Percentiles rank a stretch among this genome's conserved stretches.
Conservation (phyloP, 1,140 invertebrate species). For the Leptinotarsa undecemlineata region DNA sequence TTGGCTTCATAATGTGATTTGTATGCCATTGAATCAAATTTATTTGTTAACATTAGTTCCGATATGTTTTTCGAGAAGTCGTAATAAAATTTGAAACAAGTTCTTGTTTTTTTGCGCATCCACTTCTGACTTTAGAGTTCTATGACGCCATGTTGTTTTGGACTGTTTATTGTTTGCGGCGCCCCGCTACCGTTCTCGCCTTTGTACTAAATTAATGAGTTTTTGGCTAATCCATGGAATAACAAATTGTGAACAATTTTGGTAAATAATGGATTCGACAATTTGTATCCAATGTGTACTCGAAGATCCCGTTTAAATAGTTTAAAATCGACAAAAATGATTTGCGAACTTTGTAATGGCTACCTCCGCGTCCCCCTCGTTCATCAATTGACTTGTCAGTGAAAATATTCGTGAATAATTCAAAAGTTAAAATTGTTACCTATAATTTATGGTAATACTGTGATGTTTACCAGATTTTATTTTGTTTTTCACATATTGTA, state of each 20-base stretch:
- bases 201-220: constrained; percentile 40
- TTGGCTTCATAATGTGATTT: too few species aligned
- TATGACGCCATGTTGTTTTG: constrained; percentile 48
- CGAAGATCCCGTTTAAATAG: neutral
- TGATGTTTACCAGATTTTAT: constrained; percentile 50
- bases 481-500: constrained; percentile 47
- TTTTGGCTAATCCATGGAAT: constrained; percentile 37
- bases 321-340: constrained; percentile 23
- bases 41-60: too few species aligned
- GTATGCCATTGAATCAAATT: too few species aligned
- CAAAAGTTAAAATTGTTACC: constrained; percentile 17
- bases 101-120: too few species aligned
- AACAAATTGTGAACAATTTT: constrained; percentile 27
- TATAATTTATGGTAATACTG: neutral
- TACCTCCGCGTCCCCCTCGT: constrained; percentile 66
- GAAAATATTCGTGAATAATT: constrained; percentile 58
- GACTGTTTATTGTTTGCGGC: constrained; percentile 53
- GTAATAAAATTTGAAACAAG: too few species aligned
- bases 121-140: too few species aligned
- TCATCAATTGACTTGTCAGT: constrained; percentile 55
- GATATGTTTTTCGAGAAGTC: too few species aligned
- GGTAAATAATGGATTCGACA: neutral
- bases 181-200: constrained; percentile 47
- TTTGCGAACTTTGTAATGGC: constrained; percentile 59
- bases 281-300: constrained; percentile 5